phyloP scores from a whole-genome alignment of 2,797 vertebrate genomes.

The Peromyscus melanophrys region DNA sequence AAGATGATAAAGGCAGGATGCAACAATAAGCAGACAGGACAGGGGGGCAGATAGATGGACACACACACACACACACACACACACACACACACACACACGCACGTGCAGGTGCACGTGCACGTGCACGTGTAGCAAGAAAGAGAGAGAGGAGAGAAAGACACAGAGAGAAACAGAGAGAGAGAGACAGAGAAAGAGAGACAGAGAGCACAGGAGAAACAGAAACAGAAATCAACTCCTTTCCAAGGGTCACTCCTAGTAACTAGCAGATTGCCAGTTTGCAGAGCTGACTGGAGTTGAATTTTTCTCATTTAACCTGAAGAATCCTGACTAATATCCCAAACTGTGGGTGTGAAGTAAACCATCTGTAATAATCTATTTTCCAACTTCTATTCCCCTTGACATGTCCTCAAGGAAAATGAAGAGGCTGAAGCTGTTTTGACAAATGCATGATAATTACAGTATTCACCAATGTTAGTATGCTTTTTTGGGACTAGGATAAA shows the following conservation, averaged over 20 bases:
- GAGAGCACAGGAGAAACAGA: not conserved
- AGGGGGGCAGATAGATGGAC: not conserved
- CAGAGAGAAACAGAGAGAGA: no score
- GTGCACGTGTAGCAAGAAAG: no score
- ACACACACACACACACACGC: not conserved
- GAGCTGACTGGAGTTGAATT: not conserved
- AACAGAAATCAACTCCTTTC: not conserved
- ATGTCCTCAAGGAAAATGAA: constrained; percentile 42
- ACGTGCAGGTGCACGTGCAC: no score
- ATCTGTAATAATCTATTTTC: constrained; percentile 43
- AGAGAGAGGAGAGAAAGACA: no score
- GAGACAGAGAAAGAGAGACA: not conserved
- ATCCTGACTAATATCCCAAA: constrained; percentile 20
- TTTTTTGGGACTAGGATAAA: not conserved
- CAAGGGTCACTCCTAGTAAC: constrained; percentile 29
- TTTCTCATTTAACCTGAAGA: constrained; percentile 17
- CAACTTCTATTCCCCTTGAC: constrained; percentile 14
- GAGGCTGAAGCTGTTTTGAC: constrained; percentile 21
- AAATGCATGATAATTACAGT: not conserved
- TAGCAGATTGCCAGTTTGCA: constrained; percentile 8
- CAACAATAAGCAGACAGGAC: not conserved
- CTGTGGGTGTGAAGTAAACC: constrained; percentile 50
- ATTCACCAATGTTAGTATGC: not conserved
- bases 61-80: not conserved
- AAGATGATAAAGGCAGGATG: constrained; percentile 4